Conservation (phyloP, 2,113 vertebrate genomes). For the Taxidea taxus region DNA sequence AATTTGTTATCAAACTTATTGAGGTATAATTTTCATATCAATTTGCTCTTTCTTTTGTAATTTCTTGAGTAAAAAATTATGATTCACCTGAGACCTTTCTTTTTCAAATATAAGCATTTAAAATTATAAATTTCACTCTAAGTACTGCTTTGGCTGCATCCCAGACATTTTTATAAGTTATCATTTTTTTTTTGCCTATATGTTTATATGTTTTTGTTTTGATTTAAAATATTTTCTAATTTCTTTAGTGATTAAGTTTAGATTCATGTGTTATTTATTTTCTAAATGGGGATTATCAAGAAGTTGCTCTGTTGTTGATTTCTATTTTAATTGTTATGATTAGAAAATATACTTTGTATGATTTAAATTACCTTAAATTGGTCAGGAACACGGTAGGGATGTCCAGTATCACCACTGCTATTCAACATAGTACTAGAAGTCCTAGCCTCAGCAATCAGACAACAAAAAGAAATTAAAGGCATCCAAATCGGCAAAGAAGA, state of each 20-base stretch:
- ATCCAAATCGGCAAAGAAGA: too few relatives aligned
- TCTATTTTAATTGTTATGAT: conserved; percentile 3
- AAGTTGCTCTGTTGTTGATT: neutral
- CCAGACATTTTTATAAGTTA: neutral
- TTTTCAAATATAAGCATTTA: conserved; percentile 8
- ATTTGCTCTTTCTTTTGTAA: neutral
- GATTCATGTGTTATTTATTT: neutral
- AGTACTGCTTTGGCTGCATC: neutral
- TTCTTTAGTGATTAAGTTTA: neutral
- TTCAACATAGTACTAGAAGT: too few relatives aligned
- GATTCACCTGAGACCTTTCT: neutral
- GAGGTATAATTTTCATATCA: neutral
- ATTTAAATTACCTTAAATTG: neutral
- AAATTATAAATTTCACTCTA: conserved; percentile 7
- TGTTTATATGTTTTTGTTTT: conserved; percentile 3
- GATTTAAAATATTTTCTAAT: conserved; percentile 2
- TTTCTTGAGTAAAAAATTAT: neutral
- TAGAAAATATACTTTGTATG: neutral
- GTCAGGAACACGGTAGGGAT: too few relatives aligned
- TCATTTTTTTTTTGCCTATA: neutral
- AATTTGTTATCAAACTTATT: neutral
- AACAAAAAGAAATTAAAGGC: too few relatives aligned
- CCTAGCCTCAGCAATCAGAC: too few relatives aligned
- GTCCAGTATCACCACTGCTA: too few relatives aligned
- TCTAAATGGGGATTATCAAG: neutral